Evolutionary conservation across 1,140 invertebrate genomes (phyloP), one percentile per base, ranked within the genome.

Genomic region (Steinernema feltiae): DNA sequence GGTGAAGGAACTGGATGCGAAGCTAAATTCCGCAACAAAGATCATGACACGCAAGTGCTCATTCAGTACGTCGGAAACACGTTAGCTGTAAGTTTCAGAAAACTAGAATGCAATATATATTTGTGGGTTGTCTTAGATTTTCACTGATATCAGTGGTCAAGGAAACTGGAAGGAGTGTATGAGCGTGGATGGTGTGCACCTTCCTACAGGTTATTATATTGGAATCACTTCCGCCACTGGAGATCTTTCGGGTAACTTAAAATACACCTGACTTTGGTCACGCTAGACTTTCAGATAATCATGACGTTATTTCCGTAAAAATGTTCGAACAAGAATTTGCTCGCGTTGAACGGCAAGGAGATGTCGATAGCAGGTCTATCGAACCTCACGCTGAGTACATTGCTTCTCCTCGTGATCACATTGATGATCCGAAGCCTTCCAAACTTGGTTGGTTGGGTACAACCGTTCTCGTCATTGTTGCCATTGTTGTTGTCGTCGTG

Each of bases 201-300:
- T 99, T 21, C 97, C 97, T 0, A 95, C 95, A 15, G 93, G 93
- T 0, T 98, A 98, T 88, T 97, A 91, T 88, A 92, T 98, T 87
- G 97, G 97, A 48, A 88, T 95, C 17, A 92, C 93, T 0, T 94
- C 97, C 17, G 95, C 94, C 0, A 99, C 97, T 1, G 97, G 97
- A 7, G 94, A 98, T 87, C 88, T 99, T 46, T 88, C 89, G 77
- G 89, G 89, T 90, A 79, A 77, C 24, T 30, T 70, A 78, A 21
- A 1, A 3, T 17, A 79, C 18, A 41, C 18, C 18, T 7, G 7
- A 18, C 35, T 41, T 41, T 7, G n/a, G 1, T 75, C 76, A 41
- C 17, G 71, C 15, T 41, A 27, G 78, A 30, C 29, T 78, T 86
- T 69, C 48, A 69, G 97, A 99, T 89, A 97, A 94, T 87, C 97